Conservation (phyloP, 2,113 vertebrate genomes). For the Edolisoma coerulescens region DNA sequence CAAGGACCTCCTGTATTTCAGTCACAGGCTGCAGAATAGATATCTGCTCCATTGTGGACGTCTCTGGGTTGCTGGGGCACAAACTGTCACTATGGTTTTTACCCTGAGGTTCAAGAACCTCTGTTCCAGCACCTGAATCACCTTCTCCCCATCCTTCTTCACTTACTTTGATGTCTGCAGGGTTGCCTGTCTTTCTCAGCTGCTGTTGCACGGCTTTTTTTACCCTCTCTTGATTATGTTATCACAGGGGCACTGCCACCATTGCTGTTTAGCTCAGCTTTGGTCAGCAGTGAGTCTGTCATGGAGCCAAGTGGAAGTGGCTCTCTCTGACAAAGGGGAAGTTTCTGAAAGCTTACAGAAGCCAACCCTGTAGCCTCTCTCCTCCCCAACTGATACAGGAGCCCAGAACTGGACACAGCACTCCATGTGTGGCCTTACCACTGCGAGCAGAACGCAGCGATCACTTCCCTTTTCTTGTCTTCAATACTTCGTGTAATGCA, state of each 20-base stretch:
- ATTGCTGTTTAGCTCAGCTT: neutral
- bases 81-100: neutral
- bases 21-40: neutral
- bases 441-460: neutral
- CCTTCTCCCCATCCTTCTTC: neutral
- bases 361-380: accelerated
- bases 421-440: neutral
- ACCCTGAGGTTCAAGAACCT: neutral
- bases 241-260: neutral
- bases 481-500: neutral
- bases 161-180: neutral
- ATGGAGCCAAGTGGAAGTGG: neutral
- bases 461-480: neutral
- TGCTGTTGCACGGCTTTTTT: neutral
- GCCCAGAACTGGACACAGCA: neutral
- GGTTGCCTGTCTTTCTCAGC: neutral
- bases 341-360: neutral
- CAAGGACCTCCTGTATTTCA: neutral
- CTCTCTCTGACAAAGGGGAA: neutral
- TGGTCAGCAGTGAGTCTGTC: neutral
- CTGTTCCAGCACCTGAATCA: neutral
- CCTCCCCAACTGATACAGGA: neutral
- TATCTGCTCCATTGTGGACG: neutral
- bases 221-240: neutral
- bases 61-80: neutral